Evolutionary conservation across 2,797 vertebrate genomes (phyloP), one percentile per base, ranked within the genome.

Genomic region (Sarcophilus harrisii): DNA sequence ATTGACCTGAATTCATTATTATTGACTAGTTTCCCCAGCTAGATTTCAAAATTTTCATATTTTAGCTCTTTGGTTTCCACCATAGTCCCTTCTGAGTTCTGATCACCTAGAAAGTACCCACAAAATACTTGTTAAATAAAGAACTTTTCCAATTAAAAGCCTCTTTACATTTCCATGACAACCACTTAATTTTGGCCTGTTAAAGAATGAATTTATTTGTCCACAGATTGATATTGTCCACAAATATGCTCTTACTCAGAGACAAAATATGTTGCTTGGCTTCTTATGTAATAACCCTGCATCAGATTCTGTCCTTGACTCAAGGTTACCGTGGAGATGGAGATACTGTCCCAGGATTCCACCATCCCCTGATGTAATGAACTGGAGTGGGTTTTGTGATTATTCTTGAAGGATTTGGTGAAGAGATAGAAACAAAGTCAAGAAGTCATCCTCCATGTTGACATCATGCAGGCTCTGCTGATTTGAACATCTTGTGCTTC

Each of bases 121-220:
- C 91, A 45, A 93, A 96, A 95, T 30, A 90, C 60, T 62, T 92
- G 27, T 91, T 92, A 59, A 95, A 81, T 54, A 58, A 91, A 92
- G 87, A n/a, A 57, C 18, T 92, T 95, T 93, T 59, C 93, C 89
- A 55, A 27, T 73, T 45, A 45, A 81, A 45, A 81, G 10, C 38
- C 38, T 9, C 5, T 62, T n/a, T 8, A 59, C 29, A 94, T 92
- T 92, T 87, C 52, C 90, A 38, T 57, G 55, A 57, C 38, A 24
- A 8, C 8, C 27, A 60, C 38, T 21, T 93, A 57, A n/a, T 4
- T 66, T 58, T 89, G 93, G 66, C 60, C 30, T 12, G 16, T n/a
- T 38, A 29, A 1, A 57, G 59, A 16, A 21, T 81, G 30, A 81
- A 30, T 14, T 59, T 0, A 14, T 27, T 89, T 66, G 90, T 13